Base-by-base conservation (phyloP, 2,797 vertebrate genomes). In the Nasua narica region DNA sequence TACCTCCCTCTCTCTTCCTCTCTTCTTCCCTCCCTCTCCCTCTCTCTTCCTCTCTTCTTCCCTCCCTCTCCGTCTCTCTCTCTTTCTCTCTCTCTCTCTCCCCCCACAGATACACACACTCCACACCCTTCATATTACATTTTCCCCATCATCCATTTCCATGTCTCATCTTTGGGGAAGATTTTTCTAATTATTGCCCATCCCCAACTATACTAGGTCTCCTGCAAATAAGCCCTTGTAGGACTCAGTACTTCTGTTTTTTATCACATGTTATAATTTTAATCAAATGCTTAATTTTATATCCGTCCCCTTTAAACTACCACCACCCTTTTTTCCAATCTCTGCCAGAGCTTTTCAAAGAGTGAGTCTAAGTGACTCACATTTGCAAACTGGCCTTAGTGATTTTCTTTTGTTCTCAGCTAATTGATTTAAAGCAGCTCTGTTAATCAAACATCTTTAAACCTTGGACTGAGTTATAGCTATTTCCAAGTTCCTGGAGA, bases 341-440 rank as follows among this genome's bases (percentile, higher is more conserved):
- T 40, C 37, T 54, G 16, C 18, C 50, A 52, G 35, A 89, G 35
- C 14, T 74, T 74, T 69, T 76, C 25, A 67, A 74, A 37, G 93
- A 54, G 21, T 58, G 27, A 19, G 27, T 78, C 15, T 27, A 46
- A 78, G 40, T 79, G 54, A 23, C 32, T 62, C 11, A 12, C 4
- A 65, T 88, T 89, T 92, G 27, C 43, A 29, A 50, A 60, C 48
- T 56, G 19, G 25, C 54, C 88, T 94, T 70, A 25, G 48, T 86
- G 69, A 79, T 69, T 90, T 81, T 37, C 46, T 56, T 85, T 93
- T 52, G 25, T 85, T 90, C 52, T 25, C 52, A 46, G 62, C 21
- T 67, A 43, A 54, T 54, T 91, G 69, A 84, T 84, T 78, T 27
- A 84, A 19, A 78, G 43, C 77, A 70, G 35, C 52, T 77, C 29